Conservation (phyloP, 2,113 vertebrate species). For the Paratilapia polleni region DNA sequence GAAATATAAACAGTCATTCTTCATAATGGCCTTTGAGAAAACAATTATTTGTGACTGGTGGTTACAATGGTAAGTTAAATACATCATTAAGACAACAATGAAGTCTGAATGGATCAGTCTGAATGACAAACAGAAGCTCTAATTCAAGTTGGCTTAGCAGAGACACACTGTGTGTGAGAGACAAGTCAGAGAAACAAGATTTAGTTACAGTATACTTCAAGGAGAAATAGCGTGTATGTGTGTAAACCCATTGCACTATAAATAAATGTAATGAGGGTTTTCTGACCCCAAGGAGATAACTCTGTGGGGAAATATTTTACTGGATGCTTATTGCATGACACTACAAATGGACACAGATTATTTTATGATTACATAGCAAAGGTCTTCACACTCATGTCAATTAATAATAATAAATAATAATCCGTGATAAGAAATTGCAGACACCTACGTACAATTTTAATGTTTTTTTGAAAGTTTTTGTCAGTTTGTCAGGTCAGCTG, state of each 20-base stretch:
- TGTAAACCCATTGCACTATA: not conserved
- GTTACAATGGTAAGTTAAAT: slow-evolving; percentile 58
- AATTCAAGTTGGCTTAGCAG: slow-evolving; percentile 52
- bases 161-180: slow-evolving; percentile 17
- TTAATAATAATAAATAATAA: not conserved
- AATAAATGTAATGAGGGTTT: slow-evolving; percentile 23
- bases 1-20: slow-evolving; percentile 22
- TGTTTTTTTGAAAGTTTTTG: not conserved
- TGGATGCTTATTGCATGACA: slow-evolving; percentile 18
- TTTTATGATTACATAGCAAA: not conserved
- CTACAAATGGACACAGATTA: slow-evolving; percentile 24
- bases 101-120: slow-evolving; percentile 41
- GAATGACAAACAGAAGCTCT: slow-evolving; percentile 57
- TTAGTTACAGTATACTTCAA: slow-evolving; percentile 14
- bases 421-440: not conserved
- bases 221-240: slow-evolving; percentile 1
- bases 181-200: slow-evolving; percentile 25
- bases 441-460: not conserved
- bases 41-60: slow-evolving; percentile 45
- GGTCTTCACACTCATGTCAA: not conserved
- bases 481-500: not conserved
- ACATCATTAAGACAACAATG: slow-evolving; percentile 64
- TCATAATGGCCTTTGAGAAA: slow-evolving; percentile 32
- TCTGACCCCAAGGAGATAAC: slow-evolving; percentile 13
- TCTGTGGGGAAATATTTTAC: not conserved